These are phyloP conservation scores for Eubucco bourcierii DNA, from an alignment of 2,113 vertebrate genomes.

Conservation along the genomic window DNA sequence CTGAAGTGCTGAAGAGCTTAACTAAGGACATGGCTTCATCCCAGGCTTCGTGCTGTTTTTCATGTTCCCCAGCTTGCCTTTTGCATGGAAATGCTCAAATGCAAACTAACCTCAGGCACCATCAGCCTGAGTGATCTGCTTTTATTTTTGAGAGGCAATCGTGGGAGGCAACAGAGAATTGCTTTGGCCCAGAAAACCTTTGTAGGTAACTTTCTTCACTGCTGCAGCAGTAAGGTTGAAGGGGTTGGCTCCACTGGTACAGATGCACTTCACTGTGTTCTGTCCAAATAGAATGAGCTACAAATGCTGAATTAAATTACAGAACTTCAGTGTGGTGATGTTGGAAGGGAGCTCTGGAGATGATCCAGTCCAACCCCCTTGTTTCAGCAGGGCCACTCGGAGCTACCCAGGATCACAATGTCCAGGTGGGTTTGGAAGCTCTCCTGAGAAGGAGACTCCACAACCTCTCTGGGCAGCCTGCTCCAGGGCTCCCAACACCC, in stretches of 20 bases:
- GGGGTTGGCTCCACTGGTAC: neutral
- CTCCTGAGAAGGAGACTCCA: too few species aligned
- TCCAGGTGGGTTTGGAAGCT: too few species aligned
- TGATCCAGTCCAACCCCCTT: too few species aligned
- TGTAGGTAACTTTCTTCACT: neutral
- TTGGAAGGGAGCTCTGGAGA: too few species aligned
- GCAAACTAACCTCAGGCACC: neutral
- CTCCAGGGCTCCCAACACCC: too few species aligned
- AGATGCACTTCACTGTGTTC: neutral
- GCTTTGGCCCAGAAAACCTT: neutral
- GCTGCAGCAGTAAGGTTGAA: neutral
- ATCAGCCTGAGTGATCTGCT: fast-evolving
- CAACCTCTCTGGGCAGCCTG: too few species aligned
- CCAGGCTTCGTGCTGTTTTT: neutral
- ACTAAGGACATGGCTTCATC: neutral
- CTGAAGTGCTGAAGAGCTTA: neutral
- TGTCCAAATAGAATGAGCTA: neutral
- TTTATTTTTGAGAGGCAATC: neutral
- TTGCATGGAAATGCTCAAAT: neutral
- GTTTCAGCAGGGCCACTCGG: too few species aligned
- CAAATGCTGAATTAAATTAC: neutral
- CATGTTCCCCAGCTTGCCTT: neutral
- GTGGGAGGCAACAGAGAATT: neutral
- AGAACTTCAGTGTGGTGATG: too few species aligned
- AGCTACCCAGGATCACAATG: too few species aligned